Base-by-base conservation (phyloP, 1,140 invertebrate genomes). In the Mesaphorura yosii region DNA sequence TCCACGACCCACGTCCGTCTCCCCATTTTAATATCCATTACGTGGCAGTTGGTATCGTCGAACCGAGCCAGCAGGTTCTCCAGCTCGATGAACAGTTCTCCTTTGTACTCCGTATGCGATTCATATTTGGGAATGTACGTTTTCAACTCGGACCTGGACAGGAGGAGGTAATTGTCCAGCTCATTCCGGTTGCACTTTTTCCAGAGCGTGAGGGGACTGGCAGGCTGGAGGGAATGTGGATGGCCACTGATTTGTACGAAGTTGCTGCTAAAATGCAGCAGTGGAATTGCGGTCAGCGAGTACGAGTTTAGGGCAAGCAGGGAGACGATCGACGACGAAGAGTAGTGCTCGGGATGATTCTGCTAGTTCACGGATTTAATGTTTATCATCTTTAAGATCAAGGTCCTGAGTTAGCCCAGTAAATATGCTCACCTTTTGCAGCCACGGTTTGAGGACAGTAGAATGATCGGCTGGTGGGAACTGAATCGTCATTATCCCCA, bases 21-120 rank as follows among this genome's bases (percentile, higher is more conserved):
- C 15, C 89, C 89, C 76, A 93, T 86, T 74, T 93, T 93, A 37
- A 93, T 84, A 67, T 93, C 89, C 79, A 93, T 89, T 1, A 52
- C 34, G 20, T 29, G 48, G 17, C 50, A 25, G 22, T 34, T 31
- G 17, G 17, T 23, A 17, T 50, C 51, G 26, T 49, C 55, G 20
- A 44, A 39, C 58, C 85, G 10, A 10, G 31, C 82, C 17, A 92
- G 67, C 2, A 94, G 72, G 68, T 93, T 87, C 71, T 90, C 84
- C 44, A 93, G 77, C 69, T 93, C 88, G 57, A 93, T 89, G 66
- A 88, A 93, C 37, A 79, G 81, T 65, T 94, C 88, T 7, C 81
- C 81, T 55, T 84, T 81, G 66, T 90, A 85, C 60, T 85, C 79
- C 17, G 91, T 82, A 66, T 92, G 82, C 26, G 88, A 76, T 65